phyloP scores from a whole-genome alignment of 2,797 vertebrate genomes.

The Gymnopithys bicolor region DNA sequence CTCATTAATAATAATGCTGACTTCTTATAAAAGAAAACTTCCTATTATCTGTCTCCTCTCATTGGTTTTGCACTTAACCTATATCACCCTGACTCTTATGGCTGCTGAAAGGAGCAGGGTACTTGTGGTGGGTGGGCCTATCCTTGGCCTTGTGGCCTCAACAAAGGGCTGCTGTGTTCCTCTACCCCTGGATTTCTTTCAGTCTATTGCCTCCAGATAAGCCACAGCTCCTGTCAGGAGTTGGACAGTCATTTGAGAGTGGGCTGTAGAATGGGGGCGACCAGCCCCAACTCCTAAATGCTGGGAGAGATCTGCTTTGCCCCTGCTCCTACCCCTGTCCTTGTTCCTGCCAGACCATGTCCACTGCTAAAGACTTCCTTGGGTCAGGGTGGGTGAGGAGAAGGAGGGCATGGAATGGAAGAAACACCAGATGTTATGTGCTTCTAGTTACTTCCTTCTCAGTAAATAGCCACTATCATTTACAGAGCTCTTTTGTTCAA shows the following conservation, averaged over 20 bases:
- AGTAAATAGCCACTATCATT: neutral
- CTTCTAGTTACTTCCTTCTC: neutral
- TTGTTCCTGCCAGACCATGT: neutral
- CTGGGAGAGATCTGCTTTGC: neutral
- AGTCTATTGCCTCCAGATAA: fast-evolving
- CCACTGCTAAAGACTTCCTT: neutral
- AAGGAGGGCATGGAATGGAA: neutral
- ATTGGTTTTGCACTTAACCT: neutral
- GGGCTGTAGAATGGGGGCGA: fast-evolving
- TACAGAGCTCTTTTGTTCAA: neutral
- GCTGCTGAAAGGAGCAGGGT: neutral
- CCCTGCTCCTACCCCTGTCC: neutral
- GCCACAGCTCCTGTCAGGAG: neutral
- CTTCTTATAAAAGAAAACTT: neutral
- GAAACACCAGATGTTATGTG: neutral
- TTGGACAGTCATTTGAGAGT: neutral
- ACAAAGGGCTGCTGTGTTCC: neutral
- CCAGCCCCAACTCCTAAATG: neutral
- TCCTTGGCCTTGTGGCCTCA: neutral
- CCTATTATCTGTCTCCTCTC: neutral
- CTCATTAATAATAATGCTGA: neutral
- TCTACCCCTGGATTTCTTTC: fast-evolving
- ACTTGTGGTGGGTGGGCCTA: fast-evolving
- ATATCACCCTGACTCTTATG: neutral
- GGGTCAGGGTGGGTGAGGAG: neutral